Evolutionary conservation across 1,140 invertebrate species (phyloP).

Genomic region (Sycobia sp.): DNA sequence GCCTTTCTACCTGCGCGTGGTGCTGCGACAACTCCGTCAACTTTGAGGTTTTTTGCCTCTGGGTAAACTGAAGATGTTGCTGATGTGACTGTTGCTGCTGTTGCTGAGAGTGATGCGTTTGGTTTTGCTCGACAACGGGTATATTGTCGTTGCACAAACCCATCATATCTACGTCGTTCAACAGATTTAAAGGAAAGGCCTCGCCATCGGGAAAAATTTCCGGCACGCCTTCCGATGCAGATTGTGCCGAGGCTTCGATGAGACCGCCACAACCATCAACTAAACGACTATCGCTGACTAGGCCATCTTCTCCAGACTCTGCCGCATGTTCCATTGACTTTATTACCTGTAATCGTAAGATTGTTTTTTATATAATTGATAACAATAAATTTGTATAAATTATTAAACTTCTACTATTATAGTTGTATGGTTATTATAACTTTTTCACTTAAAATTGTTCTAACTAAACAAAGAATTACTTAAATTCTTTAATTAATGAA

Average conservation of each 20-base stretch:
- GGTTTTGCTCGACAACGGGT: constrained; percentile 47
- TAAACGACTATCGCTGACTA: constrained; percentile 19
- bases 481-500: not conserved
- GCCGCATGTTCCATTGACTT: constrained; percentile 68
- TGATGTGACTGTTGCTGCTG: constrained; percentile 41
- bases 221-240: constrained; percentile 57
- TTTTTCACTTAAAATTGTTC: too few relatives aligned
- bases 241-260: constrained; percentile 39
- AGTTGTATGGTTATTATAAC: too few relatives aligned
- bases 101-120: constrained; percentile 16
- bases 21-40: constrained; percentile 48
- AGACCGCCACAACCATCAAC: not conserved
- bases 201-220: constrained; percentile 65
- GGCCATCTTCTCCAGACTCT: constrained; percentile 47
- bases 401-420: too few relatives aligned
- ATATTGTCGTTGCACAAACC: constrained; percentile 64
- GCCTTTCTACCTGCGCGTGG: constrained; percentile 51
- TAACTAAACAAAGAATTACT: not conserved
- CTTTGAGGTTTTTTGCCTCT: constrained; percentile 49
- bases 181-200: constrained; percentile 64
- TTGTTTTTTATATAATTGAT: too few relatives aligned
- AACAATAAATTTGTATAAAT: too few relatives aligned
- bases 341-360: constrained; percentile 53
- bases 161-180: constrained; percentile 67
- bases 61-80: constrained; percentile 36